Conservation (phyloP, 2,113 vertebrate species). For the Smithornis capensis region DNA sequence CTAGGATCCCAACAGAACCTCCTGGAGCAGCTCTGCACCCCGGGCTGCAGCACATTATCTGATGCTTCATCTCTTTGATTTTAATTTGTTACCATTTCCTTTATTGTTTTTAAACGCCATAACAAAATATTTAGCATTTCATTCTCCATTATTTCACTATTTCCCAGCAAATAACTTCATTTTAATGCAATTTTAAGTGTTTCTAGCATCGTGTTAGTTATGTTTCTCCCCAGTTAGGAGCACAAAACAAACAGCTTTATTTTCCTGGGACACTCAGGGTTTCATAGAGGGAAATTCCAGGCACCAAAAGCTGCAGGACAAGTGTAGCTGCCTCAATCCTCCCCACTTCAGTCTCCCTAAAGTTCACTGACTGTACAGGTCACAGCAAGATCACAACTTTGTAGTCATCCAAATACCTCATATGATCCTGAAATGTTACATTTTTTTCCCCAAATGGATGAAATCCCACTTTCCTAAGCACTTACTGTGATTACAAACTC, state of each 20-base stretch:
- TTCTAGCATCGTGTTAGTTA: not conserved
- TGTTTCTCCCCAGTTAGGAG: not conserved
- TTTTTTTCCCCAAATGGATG: not conserved
- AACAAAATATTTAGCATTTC: not conserved
- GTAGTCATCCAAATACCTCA: not conserved
- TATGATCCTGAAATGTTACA: not conserved
- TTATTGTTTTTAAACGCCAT: not conserved
- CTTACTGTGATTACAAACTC: not conserved
- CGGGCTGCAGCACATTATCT: not conserved
- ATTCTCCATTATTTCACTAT: not conserved
- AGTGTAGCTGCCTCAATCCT: not conserved
- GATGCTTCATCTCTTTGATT: not conserved
- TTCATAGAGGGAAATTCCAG: not conserved
- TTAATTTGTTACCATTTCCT: not conserved
- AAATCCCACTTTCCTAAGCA: not conserved
- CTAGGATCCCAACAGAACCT: not conserved
- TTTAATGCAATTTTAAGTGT: not conserved
- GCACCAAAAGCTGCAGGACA: not conserved
- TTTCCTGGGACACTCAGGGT: not conserved
- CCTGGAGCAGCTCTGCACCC: not conserved
- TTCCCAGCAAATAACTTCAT: not conserved
- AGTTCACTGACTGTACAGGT: not conserved
- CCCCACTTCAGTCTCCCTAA: too few species aligned
- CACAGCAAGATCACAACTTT: not conserved
- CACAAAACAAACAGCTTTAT: not conserved